Percentiles rank a stretch among this genome's conserved stretches.
Evolutionary conservation across 2,888 invertebrate genomes (phyloP).

Genomic region (Nomada fabriciana): DNA sequence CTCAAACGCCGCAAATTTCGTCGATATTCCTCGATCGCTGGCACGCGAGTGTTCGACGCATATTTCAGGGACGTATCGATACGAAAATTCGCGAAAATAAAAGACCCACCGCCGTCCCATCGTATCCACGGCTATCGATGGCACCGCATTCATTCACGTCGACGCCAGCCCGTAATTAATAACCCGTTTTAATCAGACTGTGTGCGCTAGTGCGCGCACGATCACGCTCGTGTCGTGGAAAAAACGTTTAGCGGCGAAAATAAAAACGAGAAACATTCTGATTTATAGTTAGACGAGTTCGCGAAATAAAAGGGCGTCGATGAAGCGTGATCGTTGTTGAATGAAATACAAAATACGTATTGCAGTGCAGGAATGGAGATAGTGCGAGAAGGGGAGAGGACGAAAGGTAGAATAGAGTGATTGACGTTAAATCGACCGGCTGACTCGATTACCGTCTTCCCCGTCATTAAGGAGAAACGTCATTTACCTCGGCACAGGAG

Average conservation of each 20-base stretch:
- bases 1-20: conserved; percentile 51
- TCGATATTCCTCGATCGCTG: conserved; percentile 19
- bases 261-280: conserved; percentile 71
- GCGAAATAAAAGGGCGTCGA: conserved; percentile 63
- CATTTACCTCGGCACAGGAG: conserved; percentile 48
- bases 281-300: conserved; percentile 76
- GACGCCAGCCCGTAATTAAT: conserved; percentile 78
- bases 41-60: conserved; percentile 43
- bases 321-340: conserved; percentile 55
- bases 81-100: conserved; percentile 57
- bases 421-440: conserved; percentile 78
- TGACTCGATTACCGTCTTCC: conserved; percentile 76
- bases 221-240: conserved; percentile 66
- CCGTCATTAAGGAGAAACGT: conserved; percentile 75
- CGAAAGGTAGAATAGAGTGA: conserved; percentile 53
- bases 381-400: not conserved
- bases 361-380: not conserved
- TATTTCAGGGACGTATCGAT: conserved; percentile 50
- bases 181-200: conserved; percentile 80
- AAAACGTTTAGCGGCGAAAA: conserved; percentile 46
- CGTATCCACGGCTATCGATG: conserved; percentile 53
- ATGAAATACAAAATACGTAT: not conserved
- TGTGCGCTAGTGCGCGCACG: conserved; percentile 71
- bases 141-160: conserved; percentile 71
- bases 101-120: conserved; percentile 16